These are phyloP conservation scores for Henricia sp. DNA, from an alignment of 53 echinoderm and acorn worm genomes.

Conservation along the genomic window DNA sequence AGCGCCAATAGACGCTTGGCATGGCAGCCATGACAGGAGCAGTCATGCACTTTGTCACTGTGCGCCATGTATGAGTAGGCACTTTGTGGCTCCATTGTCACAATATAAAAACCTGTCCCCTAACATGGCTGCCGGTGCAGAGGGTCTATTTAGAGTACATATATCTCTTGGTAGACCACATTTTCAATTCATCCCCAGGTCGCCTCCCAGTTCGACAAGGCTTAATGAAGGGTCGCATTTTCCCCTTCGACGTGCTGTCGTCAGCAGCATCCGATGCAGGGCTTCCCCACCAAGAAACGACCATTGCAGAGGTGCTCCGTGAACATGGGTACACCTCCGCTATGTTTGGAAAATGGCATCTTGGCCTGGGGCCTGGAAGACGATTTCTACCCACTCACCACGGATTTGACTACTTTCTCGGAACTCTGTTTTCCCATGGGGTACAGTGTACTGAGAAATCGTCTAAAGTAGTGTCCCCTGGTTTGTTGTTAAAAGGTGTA, in stretches of 20 bases:
- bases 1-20: too few relatives aligned
- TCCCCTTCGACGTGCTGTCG: conserved; percentile 20
- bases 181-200: conserved; percentile 16
- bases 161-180: too few relatives aligned
- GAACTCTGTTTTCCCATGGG: conserved; percentile 44
- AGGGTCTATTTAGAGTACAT: too few relatives aligned
- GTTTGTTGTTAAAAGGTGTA: not conserved
- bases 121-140: too few relatives aligned
- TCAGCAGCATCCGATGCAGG: conserved; percentile 39
- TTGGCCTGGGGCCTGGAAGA: conserved; percentile 9
- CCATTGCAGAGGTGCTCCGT: conserved; percentile 38
- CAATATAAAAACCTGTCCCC: too few relatives aligned
- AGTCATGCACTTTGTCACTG: too few relatives aligned
- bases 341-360: conserved; percentile 59
- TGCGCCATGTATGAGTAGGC: too few relatives aligned
- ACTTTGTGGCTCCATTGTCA: too few relatives aligned
- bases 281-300: conserved; percentile 33
- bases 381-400: conserved; percentile 34
- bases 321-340: conserved; percentile 15
- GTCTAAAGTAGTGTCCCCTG: not conserved
- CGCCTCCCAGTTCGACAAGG: conserved; percentile 49
- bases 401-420: conserved; percentile 26
- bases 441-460: not conserved
- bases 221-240: conserved; percentile 31
- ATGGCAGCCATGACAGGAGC: too few relatives aligned